Evolutionary conservation across 2,888 invertebrate genomes (phyloP), one percentile per base, ranked within the genome.

Genomic region (Mesorhabditis spiculigera): DNA sequence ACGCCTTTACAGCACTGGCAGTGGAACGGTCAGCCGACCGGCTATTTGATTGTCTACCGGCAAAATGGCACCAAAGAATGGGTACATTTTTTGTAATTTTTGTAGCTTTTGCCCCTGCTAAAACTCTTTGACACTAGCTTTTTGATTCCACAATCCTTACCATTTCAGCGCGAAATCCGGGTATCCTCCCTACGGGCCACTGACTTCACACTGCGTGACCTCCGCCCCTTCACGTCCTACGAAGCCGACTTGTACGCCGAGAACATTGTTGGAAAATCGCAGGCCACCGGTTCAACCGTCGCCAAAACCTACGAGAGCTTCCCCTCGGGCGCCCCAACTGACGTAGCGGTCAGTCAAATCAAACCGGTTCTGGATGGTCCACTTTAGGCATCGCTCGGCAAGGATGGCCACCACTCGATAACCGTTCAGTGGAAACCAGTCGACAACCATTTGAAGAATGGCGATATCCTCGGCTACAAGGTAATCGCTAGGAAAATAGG

Each of bases 21-120:
- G 87, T 98, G 97, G 97, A 96, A 93, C 86, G 97, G 97, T 41
- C 94, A 93, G 86, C 94, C 95, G 0, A 90, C 93, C 76, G 95
- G 95, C 5, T 95, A 95, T 86, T 93, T 94, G 84, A 93, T 95
- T 68, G 92, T 92, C 0, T 95, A 92, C 86, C 90, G 90, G 44
- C 73, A 74, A 71, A 43, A 73, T 5, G 76, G 72, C 63, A 68
- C 69, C 5, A 73, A 77, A 6, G 77, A 80, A 58, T 81, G 82
- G 81, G 81, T 79, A 44, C 69, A 71, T 71, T 43, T 43, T 16
- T 28, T 28, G 28, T 28, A 28, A 28, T 10, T 10, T 50, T 8
- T 8, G 8, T 13, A 50, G 8, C 3, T 50, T 50, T 50, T 13
- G 13, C 2, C 3, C 2, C 10, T 50, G 2, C 10, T 10, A 8